Base-by-base conservation (phyloP, 1,140 invertebrate genomes). In the Brevipalpus yothersi region DNA sequence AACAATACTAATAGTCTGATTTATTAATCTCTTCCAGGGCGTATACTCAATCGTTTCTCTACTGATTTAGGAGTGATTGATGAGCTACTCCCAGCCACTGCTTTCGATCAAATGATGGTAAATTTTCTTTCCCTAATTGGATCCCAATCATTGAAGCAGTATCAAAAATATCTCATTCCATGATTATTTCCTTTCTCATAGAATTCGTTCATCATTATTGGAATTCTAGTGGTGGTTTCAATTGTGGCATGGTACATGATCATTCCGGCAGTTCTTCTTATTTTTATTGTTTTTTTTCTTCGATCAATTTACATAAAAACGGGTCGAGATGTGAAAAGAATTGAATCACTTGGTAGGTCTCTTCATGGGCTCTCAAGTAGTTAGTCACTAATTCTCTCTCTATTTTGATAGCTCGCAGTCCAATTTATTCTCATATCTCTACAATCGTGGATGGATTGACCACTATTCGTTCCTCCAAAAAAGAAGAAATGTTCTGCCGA, bases 301-400 rank as follows among this genome's bases (percentile, higher is more conserved):
- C 71, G 86, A 43, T 72, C 75, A 58, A 80, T 86, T 67, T 93
- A 91, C 70, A 72, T 93, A n/a, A 75, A 75, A 31, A 84, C 86
- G 0, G 85, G 84, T 21, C 75, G 86, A 59, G 85, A 82, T 72
- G 76, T 92, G 15, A 91, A 92, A 72, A 77, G 88, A 61, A 75
- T 92, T 60, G 88, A 93, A 76, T 84, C 81, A 68, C 79, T 82
- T 68, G 19, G 75, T 75, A 39, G 84, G 86, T 0, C 84, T n/a
- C n/a, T n/a, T n/a, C n/a, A n/a, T n/a, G n/a, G n/a, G n/a, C n/a
- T n/a, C n/a, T n/a, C n/a, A n/a, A n/a, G n/a, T n/a, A n/a, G n/a
- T n/a, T n/a, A n/a, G n/a, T n/a, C n/a, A n/a, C n/a, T n/a, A n/a
- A n/a, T n/a, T n/a, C n/a, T n/a, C n/a, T n/a, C n/a, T n/a, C n/a